phyloP scores from a whole-genome alignment of 2,797 vertebrate species.

The Chanos chanos region DNA sequence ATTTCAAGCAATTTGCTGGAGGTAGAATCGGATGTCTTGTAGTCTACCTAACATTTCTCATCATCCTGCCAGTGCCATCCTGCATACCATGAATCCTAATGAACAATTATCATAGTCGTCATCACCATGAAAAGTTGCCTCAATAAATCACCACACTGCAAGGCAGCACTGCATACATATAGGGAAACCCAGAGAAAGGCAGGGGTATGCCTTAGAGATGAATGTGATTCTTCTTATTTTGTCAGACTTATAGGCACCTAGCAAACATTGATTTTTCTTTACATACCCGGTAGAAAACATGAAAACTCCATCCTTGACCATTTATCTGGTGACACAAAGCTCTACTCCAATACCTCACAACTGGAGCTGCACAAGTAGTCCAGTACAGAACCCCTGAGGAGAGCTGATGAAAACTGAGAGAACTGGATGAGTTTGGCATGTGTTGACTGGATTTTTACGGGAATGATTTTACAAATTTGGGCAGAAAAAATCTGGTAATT shows the following conservation, averaged over 20 bases:
- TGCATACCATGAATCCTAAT: background rate
- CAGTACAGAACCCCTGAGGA: too few species aligned
- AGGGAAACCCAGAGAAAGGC: background rate
- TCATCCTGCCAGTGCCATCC: too few species aligned
- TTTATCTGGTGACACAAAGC: too few species aligned
- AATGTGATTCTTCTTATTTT: background rate
- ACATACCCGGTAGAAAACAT: constrained; percentile 4
- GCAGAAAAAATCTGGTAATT: constrained; percentile 16
- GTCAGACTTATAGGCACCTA: constrained; percentile 12
- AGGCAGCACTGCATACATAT: background rate
- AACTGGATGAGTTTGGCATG: too few species aligned
- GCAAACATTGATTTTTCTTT: constrained; percentile 25
- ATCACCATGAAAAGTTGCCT: background rate
- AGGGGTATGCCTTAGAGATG: background rate
- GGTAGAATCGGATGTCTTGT: too few species aligned
- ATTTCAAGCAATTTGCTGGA: background rate
- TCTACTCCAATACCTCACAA: background rate
- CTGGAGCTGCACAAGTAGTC: too few species aligned
- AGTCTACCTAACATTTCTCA: too few species aligned
- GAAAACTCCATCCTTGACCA: constrained; percentile 19
- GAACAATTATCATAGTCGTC: background rate
- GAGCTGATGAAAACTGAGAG: too few species aligned
- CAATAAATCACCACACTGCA: background rate
- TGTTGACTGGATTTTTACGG: too few species aligned
- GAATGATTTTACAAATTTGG: background rate